Conservation (phyloP, 1,140 invertebrate genomes). For the Grapholita molesta region DNA sequence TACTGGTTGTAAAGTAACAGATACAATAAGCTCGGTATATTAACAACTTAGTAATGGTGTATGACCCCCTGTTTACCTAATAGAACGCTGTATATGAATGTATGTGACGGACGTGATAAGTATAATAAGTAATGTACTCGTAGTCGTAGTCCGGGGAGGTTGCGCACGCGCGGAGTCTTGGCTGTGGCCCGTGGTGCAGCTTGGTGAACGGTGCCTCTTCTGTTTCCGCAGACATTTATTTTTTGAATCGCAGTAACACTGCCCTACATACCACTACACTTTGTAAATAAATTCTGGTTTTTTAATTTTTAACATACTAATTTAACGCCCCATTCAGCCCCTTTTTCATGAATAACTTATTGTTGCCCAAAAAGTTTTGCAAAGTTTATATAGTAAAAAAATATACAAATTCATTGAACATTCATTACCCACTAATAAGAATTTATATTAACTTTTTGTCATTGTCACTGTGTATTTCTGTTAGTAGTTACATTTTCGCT, state of each 20-base stretch:
- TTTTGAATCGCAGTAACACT: background rate
- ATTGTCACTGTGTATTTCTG: constrained; percentile 7
- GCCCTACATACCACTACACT: background rate
- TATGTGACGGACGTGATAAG: background rate
- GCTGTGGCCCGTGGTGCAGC: too few species aligned
- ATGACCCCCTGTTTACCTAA: background rate
- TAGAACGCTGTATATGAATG: background rate
- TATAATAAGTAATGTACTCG: too few species aligned
- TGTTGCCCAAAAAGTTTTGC: background rate
- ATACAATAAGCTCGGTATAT: background rate
- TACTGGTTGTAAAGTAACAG: background rate
- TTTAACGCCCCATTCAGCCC: background rate
- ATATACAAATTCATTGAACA: background rate
- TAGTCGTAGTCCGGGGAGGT: too few species aligned
- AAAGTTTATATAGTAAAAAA: background rate
- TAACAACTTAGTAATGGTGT: background rate
- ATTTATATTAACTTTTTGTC: background rate
- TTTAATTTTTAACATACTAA: background rate
- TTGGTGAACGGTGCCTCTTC: background rate
- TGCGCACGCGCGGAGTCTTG: too few species aligned
- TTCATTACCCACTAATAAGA: background rate
- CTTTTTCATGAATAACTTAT: background rate
- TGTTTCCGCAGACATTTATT: background rate
- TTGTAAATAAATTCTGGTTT: background rate
- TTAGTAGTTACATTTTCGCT: background rate